These are phyloP conservation scores for Euplagia quadripunctaria DNA, from an alignment of 2,888 invertebrate genomes.

Conservation along the genomic window DNA sequence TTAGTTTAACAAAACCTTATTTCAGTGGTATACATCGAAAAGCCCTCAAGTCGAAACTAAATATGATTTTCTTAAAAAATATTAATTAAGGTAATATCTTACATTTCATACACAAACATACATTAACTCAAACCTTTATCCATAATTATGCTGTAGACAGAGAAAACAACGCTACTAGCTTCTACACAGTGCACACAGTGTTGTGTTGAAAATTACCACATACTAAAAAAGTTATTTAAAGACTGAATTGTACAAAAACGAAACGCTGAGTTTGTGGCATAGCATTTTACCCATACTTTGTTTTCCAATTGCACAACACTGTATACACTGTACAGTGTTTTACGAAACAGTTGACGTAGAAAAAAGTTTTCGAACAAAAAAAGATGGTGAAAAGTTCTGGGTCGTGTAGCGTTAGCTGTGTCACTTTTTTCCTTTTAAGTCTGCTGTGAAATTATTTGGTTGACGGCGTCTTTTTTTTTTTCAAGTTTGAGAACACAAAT, in stretches of 20 bases:
- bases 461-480: constrained; percentile 30
- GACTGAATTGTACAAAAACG: constrained; percentile 12
- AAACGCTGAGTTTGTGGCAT: constrained; percentile 29
- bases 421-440: constrained; percentile 47
- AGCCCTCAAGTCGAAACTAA: background rate
- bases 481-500: constrained; percentile 48
- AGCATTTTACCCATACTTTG: constrained; percentile 37
- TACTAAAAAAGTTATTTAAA: constrained; percentile 2
- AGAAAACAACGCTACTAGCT: background rate
- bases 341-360: constrained; percentile 43
- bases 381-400: constrained; percentile 43
- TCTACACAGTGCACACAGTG: background rate
- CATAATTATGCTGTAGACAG: background rate
- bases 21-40: background rate
- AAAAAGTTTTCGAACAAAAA: constrained; percentile 41
- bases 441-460: constrained; percentile 55
- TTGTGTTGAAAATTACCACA: background rate
- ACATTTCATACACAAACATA: too few species aligned
- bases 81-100: too few species aligned
- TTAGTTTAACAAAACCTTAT: background rate
- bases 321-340: constrained; percentile 34
- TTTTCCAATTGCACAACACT: constrained; percentile 44
- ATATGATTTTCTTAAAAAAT: too few species aligned
- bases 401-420: constrained; percentile 41
- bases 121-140: background rate